Percentiles rank a stretch among this genome's conserved stretches.
phyloP scores from a whole-genome alignment of 2,888 invertebrate genomes.

The Ernsta delagoae region DNA sequence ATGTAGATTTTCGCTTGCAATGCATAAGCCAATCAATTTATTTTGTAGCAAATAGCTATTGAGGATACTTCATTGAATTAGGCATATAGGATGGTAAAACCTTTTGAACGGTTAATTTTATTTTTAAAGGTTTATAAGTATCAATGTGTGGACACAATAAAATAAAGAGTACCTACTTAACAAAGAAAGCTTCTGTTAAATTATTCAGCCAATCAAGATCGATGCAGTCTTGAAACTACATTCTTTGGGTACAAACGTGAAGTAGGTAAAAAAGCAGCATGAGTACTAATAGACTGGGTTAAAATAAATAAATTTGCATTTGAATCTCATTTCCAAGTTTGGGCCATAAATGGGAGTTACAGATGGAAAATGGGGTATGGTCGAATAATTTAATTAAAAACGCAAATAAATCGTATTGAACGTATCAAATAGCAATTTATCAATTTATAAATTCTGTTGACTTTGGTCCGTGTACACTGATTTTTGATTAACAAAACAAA shows the following conservation, averaged over 20 bases:
- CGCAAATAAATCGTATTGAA: constrained; percentile 21
- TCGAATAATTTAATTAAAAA: constrained; percentile 29
- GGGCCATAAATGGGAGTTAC: not conserved
- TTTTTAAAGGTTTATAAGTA: not conserved
- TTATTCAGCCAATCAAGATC: no score
- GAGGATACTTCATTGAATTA: not conserved
- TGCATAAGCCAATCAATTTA: constrained; percentile 16
- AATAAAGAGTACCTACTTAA: no score
- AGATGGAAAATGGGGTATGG: not conserved
- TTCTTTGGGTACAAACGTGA: no score
- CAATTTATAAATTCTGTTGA: constrained; percentile 26
- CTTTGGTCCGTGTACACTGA: constrained; percentile 8
- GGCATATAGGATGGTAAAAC: not conserved
- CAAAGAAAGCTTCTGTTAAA: no score
- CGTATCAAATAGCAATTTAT: constrained; percentile 32
- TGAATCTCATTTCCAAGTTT: not conserved
- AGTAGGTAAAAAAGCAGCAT: no score
- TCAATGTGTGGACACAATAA: no score
- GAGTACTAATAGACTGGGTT: no score
- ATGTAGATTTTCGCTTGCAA: constrained; percentile 20
- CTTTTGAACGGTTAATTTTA: not conserved
- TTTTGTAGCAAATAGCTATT: not conserved
- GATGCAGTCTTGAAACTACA: no score
- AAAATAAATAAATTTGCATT: no score
- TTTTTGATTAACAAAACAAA: constrained; percentile 25